Conservation (phyloP, 2,113 vertebrate species). For the Heloderma charlesbogerti region DNA sequence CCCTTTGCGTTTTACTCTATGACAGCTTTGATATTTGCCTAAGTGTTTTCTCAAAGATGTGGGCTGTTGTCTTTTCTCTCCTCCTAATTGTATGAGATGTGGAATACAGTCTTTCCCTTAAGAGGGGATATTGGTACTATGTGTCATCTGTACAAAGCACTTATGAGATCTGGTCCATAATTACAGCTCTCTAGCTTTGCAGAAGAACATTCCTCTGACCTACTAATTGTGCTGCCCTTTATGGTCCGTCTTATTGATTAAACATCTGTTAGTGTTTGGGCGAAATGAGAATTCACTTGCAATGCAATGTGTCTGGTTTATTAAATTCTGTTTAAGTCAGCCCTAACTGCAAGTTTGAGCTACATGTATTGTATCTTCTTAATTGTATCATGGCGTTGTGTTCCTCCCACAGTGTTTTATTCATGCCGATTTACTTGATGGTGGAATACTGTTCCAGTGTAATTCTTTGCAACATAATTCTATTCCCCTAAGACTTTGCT, state of each 20-base stretch:
- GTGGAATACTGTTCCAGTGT: constrained; percentile 14
- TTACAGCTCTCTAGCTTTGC: constrained; percentile 70
- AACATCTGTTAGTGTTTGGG: constrained; percentile 72
- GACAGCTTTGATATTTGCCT: constrained; percentile 40
- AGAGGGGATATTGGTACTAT: constrained; percentile 52
- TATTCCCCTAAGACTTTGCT: constrained; percentile 36
- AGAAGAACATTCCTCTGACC: constrained; percentile 64
- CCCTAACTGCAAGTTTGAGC: constrained; percentile 56
- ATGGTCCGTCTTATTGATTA: constrained; percentile 71
- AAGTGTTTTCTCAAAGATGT: constrained; percentile 46
- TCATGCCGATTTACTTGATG: constrained; percentile 39
- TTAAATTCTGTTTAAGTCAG: constrained; percentile 69
- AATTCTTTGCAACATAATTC: constrained; percentile 44
- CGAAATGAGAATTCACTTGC: constrained; percentile 58
- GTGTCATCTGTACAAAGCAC: constrained; percentile 70
- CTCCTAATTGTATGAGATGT: constrained; percentile 46
- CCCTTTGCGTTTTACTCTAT: constrained; percentile 8
- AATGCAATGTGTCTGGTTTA: constrained; percentile 62
- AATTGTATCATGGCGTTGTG: constrained; percentile 33
- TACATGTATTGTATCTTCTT: constrained; percentile 54
- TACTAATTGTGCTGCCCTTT: constrained; percentile 65
- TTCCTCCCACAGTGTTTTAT: constrained; percentile 33
- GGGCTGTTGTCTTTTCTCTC: constrained; percentile 25
- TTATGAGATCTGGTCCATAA: constrained; percentile 71
- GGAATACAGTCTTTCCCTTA: constrained; percentile 33